phyloP scores from a whole-genome alignment of 2,113 vertebrate genomes.

The Cariama cristata region DNA sequence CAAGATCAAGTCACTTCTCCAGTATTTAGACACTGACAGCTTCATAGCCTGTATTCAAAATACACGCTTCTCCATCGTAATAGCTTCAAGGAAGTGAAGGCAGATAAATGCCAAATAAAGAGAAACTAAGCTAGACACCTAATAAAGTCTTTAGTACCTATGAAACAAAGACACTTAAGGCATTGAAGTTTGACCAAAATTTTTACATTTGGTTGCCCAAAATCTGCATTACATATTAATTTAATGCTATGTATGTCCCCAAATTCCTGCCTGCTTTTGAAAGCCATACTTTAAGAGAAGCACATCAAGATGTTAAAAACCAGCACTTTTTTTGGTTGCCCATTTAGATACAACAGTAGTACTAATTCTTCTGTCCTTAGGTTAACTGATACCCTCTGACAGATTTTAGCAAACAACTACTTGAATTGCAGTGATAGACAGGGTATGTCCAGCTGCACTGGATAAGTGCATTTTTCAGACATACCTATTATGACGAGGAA shows the following conservation, averaged over 20 bases:
- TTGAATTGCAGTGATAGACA: not conserved
- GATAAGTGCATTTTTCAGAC: slow-evolving; percentile 48
- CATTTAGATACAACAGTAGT: not conserved
- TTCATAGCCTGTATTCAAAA: not conserved
- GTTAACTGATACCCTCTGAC: not conserved
- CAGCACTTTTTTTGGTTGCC: not conserved
- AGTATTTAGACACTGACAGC: not conserved
- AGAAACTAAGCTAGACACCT: not conserved
- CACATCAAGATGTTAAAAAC: rapidly evolving
- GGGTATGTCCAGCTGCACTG: slow-evolving; percentile 63
- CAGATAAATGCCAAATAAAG: not conserved
- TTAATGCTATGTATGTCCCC: not conserved
- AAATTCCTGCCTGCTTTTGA: not conserved
- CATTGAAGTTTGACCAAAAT: not conserved
- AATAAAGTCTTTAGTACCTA: not conserved
- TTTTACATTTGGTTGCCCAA: not conserved
- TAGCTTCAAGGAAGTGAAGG: not conserved
- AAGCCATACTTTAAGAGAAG: not conserved
- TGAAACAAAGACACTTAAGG: not conserved
- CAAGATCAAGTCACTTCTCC: not conserved
- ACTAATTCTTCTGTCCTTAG: not conserved
- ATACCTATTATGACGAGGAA: slow-evolving; percentile 66
- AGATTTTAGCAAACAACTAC: not conserved
- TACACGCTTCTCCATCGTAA: rapidly evolving
- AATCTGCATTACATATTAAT: not conserved